Percentiles rank a stretch among this genome's conserved stretches.
These are phyloP conservation scores for Huso huso DNA, from an alignment of 2,797 vertebrate genomes.

Conservation along the genomic window DNA sequence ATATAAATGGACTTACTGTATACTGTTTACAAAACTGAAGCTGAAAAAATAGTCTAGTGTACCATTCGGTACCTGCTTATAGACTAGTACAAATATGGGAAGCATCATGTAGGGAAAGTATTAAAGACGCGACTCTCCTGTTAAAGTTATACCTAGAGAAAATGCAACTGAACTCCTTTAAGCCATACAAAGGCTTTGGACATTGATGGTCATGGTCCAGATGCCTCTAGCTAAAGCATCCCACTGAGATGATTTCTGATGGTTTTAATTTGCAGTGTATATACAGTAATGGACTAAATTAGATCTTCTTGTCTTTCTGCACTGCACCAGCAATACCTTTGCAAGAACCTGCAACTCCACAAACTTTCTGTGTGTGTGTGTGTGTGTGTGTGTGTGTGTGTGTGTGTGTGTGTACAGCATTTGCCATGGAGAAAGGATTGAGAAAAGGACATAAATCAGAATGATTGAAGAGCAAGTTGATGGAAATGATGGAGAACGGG, in stretches of 20 bases:
- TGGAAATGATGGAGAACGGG: no score
- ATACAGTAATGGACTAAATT: conserved; percentile 11
- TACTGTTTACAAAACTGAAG: not conserved
- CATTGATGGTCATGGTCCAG: conserved; percentile 24
- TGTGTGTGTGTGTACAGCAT: no score
- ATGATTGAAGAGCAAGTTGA: no score
- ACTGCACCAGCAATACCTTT: no score
- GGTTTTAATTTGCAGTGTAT: conserved; percentile 31
- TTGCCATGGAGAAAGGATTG: no score
- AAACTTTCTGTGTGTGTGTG: no score
- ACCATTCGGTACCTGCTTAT: not conserved
- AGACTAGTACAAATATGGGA: not conserved
- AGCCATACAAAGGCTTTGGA: not conserved
- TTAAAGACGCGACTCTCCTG: not conserved
- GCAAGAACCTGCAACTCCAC: no score
- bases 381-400: no score
- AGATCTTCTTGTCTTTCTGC: no score
- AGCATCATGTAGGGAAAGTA: not conserved
- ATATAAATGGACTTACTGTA: no score
- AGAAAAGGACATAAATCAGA: no score
- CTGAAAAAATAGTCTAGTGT: not conserved
- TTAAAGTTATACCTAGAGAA: conserved; percentile 1
- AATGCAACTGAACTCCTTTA: not conserved
- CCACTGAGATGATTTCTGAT: conserved; percentile 25
- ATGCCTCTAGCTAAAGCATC: conserved; percentile 15